Base-by-base conservation (phyloP, 2,888 invertebrate genomes). In the Luperina nickerlii region DNA sequence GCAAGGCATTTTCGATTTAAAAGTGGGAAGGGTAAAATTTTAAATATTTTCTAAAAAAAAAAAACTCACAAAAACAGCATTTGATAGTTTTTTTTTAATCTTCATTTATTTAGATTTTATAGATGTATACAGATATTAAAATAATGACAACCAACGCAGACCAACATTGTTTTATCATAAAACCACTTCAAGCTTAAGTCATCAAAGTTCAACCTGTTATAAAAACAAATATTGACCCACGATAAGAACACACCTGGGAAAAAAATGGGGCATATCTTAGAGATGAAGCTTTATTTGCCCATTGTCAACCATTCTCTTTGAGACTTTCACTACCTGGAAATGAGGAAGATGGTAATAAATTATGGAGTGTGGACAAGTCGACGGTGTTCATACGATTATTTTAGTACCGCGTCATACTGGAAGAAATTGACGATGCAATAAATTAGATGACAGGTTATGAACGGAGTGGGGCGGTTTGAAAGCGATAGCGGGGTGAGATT, bases 151-250 rank as follows among this genome's bases (percentile, higher is more conserved):
- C 32, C 57, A 68, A 76, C 62, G 27, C 11, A 38, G 18, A 42
- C 9, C 18, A 54, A 78, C 60, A 70, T 32, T 57, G n/a, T 51
- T 65, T 24, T 7, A 87, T 82, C 88, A 45, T 69, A 60, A 85
- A 87, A 86, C 85, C 83, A 88, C 85, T 85, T 81, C 66, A 87
- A 88, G 88, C 63, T 68, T 63, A 45, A 79, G 86, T 84, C 90
- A 90, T 90, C 83, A 89, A 90, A 90, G 88, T 90, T 88, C 88
- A 91, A 89, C 90, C 87, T 88, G 92, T 93, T 94, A 94, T 94
- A 94, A 95, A 94, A 92, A 91, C 88, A 95, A 95, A 96, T 94
- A 95, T 95, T 95, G 94, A 92, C 91, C 92, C 89, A 92, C 92
- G 95, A 95, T 95, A 95, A 95, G 93, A 92, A 91, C 85, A 83